Evolutionary conservation across 2,888 invertebrate species (phyloP), one percentile per base, ranked within the genome.

Genomic region (Andrena praecox): DNA sequence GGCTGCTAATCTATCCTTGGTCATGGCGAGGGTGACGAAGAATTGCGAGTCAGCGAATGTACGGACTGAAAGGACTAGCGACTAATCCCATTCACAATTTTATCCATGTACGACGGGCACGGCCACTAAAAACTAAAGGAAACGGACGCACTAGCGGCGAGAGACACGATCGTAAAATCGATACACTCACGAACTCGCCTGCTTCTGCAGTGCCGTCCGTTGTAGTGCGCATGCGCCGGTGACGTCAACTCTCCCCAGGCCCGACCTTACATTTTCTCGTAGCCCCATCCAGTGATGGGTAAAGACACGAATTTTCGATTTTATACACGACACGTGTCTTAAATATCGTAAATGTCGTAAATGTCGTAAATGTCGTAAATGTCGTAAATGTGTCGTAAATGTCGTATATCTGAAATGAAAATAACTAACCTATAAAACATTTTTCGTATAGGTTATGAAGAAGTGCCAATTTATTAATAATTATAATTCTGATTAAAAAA

Each of bases 1-100:
- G 95, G 98, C 98, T 96, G 98, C 98, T 96, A 98, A 97, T 97
- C 98, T 98, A 96, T 98, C 98, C 97, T 98, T 98, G 95, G 98
- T 98, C 98, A 98, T 98, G 93, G 86, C 84, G 87, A 87, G 87
- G 84, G 77, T 82, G 84, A 80, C 83, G 88, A 89, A 89, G 88
- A 85, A 85, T 90, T 87, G 89, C 88, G 90, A 91, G 90, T 92
- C 91, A 92, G 91, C 91, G 89, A 89, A 86, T 90, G 91, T 89
- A 91, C 91, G 90, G 89, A 88, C 90, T 87, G 90, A 89, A 90
- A 86, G 91, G 89, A 91, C 91, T 92, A 92, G 89, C 91, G 89
- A 89, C 90, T 93, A 93, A 93, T 96, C 96, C 96, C 96, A 97
- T 97, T 96, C 96, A 97, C 96, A 95, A 95, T 95, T 96, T 96